Evolutionary conservation across 2,888 invertebrate species (phyloP), one percentile per base, ranked within the genome.

Genomic region (Exocentrus adspersus): DNA sequence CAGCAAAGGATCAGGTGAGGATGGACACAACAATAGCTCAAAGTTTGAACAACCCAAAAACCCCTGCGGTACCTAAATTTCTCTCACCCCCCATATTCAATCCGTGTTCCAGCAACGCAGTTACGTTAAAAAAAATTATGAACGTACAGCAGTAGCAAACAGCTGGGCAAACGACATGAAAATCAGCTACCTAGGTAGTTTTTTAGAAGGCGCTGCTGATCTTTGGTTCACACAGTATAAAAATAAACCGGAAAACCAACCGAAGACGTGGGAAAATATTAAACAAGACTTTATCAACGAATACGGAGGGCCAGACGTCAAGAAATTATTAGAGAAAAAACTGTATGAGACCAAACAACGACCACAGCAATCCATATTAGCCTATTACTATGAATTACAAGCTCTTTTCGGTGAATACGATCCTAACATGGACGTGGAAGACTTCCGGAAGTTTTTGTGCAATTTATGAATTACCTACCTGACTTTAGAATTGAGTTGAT

Each of bases 21-120:
- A 24, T 24, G 24, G 7, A 24, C 24, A 24, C 24, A 3, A 24
- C 24, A 3, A 24, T 24, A 5, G 24, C 24, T 5, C 4, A 24
- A 24, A 24, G 24, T 24, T 24, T 24, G 7, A 17, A 4, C n/a
- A 28, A 24, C 19, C 12, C 20, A 17, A 19, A 10, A n/a, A 45
- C 41, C 7, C 30, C 52, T 32, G 60, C 53, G 2, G 43, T 20
- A 9, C 53, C 60, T 16, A 52, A 52, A 16, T 61, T 54, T 16
- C 53, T 61, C n/a, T 54, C 54, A 9, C 60, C 53, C 17, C 61
- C 53, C 14, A 61, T 41, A 2, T 61, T 54, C 48, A 46, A 61
- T 24, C 54, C 61, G 12, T n/a, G 53, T 14, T 45, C 28, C 10
- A 52, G 32, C 1, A 43, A 60, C 14, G 54, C 24, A 5, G 24